phyloP scores from a whole-genome alignment of 2,888 invertebrate genomes.

The Gastrophysa polygoni region DNA sequence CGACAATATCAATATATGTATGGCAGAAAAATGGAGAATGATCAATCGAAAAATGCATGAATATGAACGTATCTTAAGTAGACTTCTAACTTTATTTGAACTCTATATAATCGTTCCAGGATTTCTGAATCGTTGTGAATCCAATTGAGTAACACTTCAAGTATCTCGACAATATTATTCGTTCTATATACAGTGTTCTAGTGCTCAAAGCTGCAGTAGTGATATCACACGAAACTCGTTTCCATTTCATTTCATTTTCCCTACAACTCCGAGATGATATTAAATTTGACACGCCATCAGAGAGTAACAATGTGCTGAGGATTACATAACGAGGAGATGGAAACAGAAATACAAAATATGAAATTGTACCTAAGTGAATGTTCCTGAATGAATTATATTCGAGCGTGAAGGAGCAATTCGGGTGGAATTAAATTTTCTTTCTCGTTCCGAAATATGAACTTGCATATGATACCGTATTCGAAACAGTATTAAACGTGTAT shows the following conservation, averaged over 20 bases:
- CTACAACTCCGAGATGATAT: background rate
- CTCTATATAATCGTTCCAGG: no score
- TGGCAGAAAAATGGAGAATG: no score
- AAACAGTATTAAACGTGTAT: background rate
- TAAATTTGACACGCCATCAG: conserved; percentile 17
- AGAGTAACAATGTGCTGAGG: conserved; percentile 17
- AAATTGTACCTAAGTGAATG: background rate
- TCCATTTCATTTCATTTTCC: background rate
- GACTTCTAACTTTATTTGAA: no score
- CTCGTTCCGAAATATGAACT: background rate
- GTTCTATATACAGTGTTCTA: no score
- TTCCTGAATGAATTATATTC: background rate
- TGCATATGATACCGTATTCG: background rate
- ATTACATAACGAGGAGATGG: conserved; percentile 13
- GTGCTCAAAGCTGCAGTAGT: no score
- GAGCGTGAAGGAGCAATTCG: background rate
- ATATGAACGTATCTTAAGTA: no score
- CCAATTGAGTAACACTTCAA: no score
- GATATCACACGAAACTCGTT: background rate
- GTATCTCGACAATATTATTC: no score
- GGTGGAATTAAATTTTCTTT: background rate
- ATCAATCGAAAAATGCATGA: no score
- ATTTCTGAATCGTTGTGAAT: no score
- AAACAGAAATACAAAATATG: background rate
- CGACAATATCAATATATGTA: no score